Evolutionary conservation across 2,113 vertebrate species (phyloP), one percentile per base, ranked within the genome.

Genomic region (Ginglymostoma cirratum): DNA sequence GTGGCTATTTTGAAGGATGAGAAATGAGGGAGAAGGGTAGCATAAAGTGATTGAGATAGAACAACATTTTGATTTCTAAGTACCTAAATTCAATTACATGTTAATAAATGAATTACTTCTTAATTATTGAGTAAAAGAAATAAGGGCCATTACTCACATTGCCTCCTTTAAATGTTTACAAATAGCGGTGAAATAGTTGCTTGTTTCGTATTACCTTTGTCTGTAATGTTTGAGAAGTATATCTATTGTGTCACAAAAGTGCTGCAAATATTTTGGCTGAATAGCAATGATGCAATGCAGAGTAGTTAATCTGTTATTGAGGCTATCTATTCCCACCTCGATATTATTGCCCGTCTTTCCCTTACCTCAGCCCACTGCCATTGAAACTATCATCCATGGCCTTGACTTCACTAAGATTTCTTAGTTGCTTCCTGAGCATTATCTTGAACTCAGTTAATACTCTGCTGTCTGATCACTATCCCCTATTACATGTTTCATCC

Each of bases 191-290:
- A 66, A 30, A 94, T 95, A 42, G 8, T 95, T 72, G 67, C 52
- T 95, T 72, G 42, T 23, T 45, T 95, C 30, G 14, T 70, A 72
- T 14, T 72, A 48, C 27, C 27, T 30, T 42, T 72, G 30, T 8
- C 69, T 34, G 24, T 76, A 52, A 65, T 95, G 69, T 27, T 76
- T 5, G 42, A 72, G 42, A 95, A 17, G 27, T 34, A 6, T 72
- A 52, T 12, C 38, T 70, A 34, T 34, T 52, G 23, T 70, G 30
- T 23, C 27, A 6, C 19, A 72, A 52, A 95, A 52, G 30, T 70
- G 93, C 21, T 70, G 42, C 93, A 67, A n/a, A 72, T 48, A 65
- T 30, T 95, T 95, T 70, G 86, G 93, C 66, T 72, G 93, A 45
- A 92, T 17, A 92, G 55, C 34, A 23, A n/a, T 23, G 34, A 90